Percentiles rank a stretch among this genome's conserved stretches.
Evolutionary conservation across 2,797 vertebrate genomes (phyloP).

Genomic region (Sarcoramphus papa): DNA sequence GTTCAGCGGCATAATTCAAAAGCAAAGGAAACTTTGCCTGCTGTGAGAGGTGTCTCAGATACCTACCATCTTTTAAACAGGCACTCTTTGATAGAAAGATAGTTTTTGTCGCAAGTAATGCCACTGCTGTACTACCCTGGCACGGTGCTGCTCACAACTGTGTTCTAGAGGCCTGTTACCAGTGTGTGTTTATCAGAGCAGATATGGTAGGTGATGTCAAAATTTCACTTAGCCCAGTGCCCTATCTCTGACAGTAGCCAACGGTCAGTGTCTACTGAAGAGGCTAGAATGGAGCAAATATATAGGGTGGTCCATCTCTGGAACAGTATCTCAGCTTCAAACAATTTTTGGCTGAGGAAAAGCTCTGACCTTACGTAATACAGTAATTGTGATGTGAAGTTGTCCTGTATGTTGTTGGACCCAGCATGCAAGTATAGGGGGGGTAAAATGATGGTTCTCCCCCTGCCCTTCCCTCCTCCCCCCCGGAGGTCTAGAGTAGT

Average conservation of each 20-base stretch:
- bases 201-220: neutral
- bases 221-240: neutral
- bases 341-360: neutral
- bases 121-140: neutral
- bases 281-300: neutral
- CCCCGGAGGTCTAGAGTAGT: neutral
- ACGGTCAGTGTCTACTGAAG: accelerated
- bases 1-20: neutral
- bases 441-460: neutral
- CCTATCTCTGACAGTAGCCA: neutral
- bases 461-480: too few relatives aligned
- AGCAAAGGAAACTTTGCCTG: neutral
- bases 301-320: neutral
- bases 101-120: neutral
- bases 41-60: neutral
- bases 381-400: neutral
- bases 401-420: neutral
- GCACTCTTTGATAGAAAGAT: neutral
- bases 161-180: neutral
- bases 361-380: neutral
- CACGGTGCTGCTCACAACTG: accelerated
- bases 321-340: neutral
- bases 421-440: neutral
- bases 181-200: neutral
- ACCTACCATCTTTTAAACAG: neutral